phyloP scores from a whole-genome alignment of 2,797 vertebrate genomes.

The Poecilia picta region DNA sequence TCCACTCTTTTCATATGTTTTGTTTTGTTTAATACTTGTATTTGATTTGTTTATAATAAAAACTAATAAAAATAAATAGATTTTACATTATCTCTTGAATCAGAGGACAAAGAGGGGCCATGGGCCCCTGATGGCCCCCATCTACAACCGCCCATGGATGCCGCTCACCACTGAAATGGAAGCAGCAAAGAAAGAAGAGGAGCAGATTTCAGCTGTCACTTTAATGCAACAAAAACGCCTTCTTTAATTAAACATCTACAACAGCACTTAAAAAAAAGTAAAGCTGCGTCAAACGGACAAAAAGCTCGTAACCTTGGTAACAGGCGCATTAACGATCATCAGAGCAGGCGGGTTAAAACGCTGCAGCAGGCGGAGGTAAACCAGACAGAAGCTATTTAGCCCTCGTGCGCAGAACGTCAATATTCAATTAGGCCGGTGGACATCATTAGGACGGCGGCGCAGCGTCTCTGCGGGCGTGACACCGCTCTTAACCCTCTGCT shows the following conservation, averaged over 20 bases:
- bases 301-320: slow-evolving; percentile 59
- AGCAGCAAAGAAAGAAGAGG: background rate
- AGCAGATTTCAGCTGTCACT: background rate
- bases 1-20: too few relatives aligned
- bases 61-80: too few relatives aligned
- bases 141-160: too few relatives aligned
- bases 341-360: slow-evolving; percentile 53
- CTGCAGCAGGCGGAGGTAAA: slow-evolving; percentile 42
- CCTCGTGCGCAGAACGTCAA: slow-evolving; percentile 72
- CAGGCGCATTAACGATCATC: slow-evolving; percentile 47
- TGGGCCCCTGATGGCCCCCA: too few relatives aligned
- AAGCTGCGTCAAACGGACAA: slow-evolving; percentile 26
- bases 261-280: slow-evolving; percentile 1
- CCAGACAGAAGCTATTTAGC: slow-evolving; percentile 73
- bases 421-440: slow-evolving; percentile 81
- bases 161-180: slow-evolving; percentile 44
- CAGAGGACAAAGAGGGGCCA: too few relatives aligned
- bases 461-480: slow-evolving; percentile 60
- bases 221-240: background rate
- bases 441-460: slow-evolving; percentile 66
- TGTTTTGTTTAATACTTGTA: too few relatives aligned
- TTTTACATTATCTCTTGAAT: too few relatives aligned
- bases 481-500: slow-evolving; percentile 62
- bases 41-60: too few relatives aligned
- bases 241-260: slow-evolving; percentile 4